Base-by-base conservation (phyloP, 2,888 invertebrate genomes). In the Meandrusa payeni region DNA sequence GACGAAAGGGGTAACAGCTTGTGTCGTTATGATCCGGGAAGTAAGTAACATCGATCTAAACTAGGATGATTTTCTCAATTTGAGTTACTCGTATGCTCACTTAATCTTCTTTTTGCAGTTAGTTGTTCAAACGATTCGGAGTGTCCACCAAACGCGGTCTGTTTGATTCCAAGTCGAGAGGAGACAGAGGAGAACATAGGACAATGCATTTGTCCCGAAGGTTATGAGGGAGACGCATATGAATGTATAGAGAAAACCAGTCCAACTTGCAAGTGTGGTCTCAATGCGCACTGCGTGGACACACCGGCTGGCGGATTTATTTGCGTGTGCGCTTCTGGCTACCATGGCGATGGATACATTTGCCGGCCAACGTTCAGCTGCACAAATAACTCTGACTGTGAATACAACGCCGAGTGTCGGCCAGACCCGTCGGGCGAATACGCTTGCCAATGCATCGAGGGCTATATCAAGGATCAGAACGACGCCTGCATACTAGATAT, bases 131-230 rank as follows among this genome's bases (percentile, higher is more conserved):
- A 91, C 19, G 89, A 94, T 45, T 89, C 93, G 54, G 93, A 93
- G 60, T 98, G 97, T 68, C 94, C 96, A 59, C 90, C 91, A 7
- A 92, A 95, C 67, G 97, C 96, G 2, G 90, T 93, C 36, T 97
- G 97, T n/a, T n/a, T n/a, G n/a, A n/a, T n/a, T n/a, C n/a, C n/a
- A n/a, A n/a, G n/a, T n/a, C n/a, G n/a, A n/a, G n/a, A n/a, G n/a
- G n/a, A n/a, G n/a, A n/a, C n/a, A 38, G 52, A 58, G 40, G 54
- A 59, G 43, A 54, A 57, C 4, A 23, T 52, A 31, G 76, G 81
- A 1, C 78, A 76, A 40, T 97, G 97, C 65, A 90, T 91, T 28
- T 97, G 97, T 66, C 93, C 92, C 45, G 89, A 91, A n/a, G 96
- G 95, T 2, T 97, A 91, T 76, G 91, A 92, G 62, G 97, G 97